A percentile compares a stretch with the other conserved stretches of the same genome.
Conservation (phyloP, 2,113 vertebrate genomes). For the Pelecanus crispus region DNA sequence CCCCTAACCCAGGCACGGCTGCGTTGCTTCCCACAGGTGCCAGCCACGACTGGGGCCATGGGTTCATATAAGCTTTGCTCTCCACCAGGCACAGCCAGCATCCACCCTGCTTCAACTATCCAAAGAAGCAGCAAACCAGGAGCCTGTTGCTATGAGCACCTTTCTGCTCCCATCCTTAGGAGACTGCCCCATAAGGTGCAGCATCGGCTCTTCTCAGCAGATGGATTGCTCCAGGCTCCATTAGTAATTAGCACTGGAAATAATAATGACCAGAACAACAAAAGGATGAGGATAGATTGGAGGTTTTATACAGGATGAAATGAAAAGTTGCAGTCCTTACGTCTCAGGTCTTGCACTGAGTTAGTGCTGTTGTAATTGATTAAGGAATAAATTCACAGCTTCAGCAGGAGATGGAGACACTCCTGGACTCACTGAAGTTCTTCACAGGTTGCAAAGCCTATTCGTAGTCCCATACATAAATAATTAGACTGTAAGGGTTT, state of each 20-base stretch:
- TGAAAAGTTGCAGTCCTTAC: neutral
- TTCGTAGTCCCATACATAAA: neutral
- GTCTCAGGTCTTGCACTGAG: neutral
- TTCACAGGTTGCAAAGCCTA: neutral
- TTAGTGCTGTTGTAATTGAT: neutral
- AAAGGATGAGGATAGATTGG: neutral
- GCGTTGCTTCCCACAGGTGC: neutral
- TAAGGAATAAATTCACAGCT: neutral
- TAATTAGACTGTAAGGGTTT: neutral
- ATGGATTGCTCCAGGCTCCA: neutral
- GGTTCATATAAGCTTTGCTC: neutral
- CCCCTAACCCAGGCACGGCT: neutral
- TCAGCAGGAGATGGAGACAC: neutral
- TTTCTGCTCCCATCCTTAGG: neutral
- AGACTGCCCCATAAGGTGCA: fast-evolving
- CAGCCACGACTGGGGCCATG: fast-evolving
- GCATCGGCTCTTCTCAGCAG: neutral
- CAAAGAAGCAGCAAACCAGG: neutral
- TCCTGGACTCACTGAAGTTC: neutral
- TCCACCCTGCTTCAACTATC: too few relatives aligned
- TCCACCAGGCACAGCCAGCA: fast-evolving
- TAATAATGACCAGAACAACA: neutral
- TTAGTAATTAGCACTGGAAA: neutral
- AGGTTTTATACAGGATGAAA: neutral
- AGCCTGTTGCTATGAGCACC: neutral